These are phyloP conservation scores for Enteromius fasciolatus DNA, from an alignment of 2,797 vertebrate genomes.

Conservation along the genomic window DNA sequence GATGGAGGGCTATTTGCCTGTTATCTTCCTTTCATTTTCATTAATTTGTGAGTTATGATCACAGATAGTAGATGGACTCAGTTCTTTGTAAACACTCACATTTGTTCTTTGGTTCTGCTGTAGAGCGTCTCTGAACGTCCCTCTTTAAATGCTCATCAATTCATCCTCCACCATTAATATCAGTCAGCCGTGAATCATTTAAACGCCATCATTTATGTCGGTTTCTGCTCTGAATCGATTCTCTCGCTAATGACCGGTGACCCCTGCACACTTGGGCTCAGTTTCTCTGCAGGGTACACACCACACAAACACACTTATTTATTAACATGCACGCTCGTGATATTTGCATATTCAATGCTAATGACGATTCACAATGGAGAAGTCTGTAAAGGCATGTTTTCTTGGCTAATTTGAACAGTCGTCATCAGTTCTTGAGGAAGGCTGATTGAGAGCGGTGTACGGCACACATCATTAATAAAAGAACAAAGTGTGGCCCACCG, in stretches of 20 bases:
- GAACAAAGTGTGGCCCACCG: conserved; percentile 75
- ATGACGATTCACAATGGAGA: conserved; percentile 72
- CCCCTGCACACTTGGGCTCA: conserved; percentile 4
- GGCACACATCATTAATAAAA: conserved; percentile 81
- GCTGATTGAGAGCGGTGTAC: conserved; percentile 72
- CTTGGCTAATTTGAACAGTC: conserved; percentile 72
- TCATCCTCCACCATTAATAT: conserved; percentile 75
- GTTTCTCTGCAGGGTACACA: background rate
- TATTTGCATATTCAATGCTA: conserved; percentile 69
- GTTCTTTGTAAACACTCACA: background rate
- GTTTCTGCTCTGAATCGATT: conserved; percentile 74
- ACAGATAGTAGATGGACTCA: background rate
- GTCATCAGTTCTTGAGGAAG: conserved; percentile 69
- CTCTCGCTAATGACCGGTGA: conserved; percentile 74
- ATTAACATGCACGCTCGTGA: conserved; percentile 58
- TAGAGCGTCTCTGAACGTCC: background rate
- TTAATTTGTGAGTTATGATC: background rate
- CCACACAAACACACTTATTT: conserved; percentile 6
- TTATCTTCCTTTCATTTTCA: background rate
- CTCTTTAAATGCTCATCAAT: conserved; percentile 40
- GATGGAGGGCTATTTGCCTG: background rate
- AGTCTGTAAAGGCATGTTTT: conserved; percentile 65
- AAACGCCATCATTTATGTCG: conserved; percentile 86
- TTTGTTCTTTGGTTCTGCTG: background rate
- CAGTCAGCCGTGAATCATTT: conserved; percentile 87